Percentiles rank a stretch among this genome's conserved stretches.
These are phyloP conservation scores for Mohoua ochrocephala DNA, from an alignment of 2,113 vertebrate species.

Conservation along the genomic window DNA sequence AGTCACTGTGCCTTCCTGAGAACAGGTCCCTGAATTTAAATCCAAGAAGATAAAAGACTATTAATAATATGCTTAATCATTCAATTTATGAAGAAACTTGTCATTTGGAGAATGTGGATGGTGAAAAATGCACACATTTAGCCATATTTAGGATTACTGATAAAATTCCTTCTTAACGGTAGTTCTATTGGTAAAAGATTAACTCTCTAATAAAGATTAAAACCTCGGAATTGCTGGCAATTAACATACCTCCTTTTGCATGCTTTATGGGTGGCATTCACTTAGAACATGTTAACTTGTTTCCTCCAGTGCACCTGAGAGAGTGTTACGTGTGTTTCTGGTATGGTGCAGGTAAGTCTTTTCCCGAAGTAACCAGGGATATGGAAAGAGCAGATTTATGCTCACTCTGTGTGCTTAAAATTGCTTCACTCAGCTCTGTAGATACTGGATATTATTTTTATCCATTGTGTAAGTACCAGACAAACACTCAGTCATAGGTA, in stretches of 20 bases:
- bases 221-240: not conserved
- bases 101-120: not conserved
- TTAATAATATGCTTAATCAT: constrained; percentile 32
- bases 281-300: not conserved
- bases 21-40: constrained; percentile 82
- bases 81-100: not conserved
- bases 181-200: not conserved
- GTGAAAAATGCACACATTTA: not conserved
- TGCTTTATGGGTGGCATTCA: not conserved
- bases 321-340: not conserved
- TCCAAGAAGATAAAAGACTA: constrained; percentile 22
- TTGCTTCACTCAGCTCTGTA: not conserved
- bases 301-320: not conserved
- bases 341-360: not conserved
- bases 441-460: not conserved
- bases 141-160: not conserved
- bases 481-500: not conserved
- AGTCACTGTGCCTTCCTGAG: constrained; percentile 73
- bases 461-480: not conserved
- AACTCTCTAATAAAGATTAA: not conserved
- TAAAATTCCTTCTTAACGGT: not conserved
- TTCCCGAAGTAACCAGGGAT: not conserved
- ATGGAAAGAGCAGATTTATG: not conserved
- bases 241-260: not conserved
- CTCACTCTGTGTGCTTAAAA: not conserved